Evolutionary conservation across 2,113 vertebrate genomes (phyloP), one percentile per base, ranked within the genome.

Genomic region (Microtus pennsylvanicus): DNA sequence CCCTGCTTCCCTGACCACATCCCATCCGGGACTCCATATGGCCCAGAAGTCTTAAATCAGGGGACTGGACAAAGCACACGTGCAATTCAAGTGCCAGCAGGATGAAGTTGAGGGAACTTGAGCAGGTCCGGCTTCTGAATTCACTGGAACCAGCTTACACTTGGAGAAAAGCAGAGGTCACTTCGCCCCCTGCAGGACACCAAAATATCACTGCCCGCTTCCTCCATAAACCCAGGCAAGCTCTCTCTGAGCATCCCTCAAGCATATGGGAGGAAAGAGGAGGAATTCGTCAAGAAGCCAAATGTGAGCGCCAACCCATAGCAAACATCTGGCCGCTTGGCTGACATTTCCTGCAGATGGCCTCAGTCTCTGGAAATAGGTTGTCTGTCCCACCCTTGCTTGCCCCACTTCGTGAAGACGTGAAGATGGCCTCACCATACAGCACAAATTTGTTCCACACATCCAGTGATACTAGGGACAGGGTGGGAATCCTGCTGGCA

Each of bases 141-240:
- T 52, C 1, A 76, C 75, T 30, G 50, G 11, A 75, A 87, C 2
- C 12, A 47, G 69, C 2, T 55, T 90, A n/a, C 0, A 2, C 82
- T 55, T 6, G 35, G 47, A 81, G 81, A 86, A 94, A 96, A 96
- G 55, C 74, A 97, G 89, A 92, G 95, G 86, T 90, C 85, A 95
- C 55, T 97, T 89, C 87, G 94, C 97, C 97, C 97, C 93, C 97
- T 97, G 89, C 96, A 97, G 97, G 97, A 97, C 94, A 80, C 47
- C 12, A 76, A 52, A 50, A 95, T 89, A 95, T 96, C 50, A 70
- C 94, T 4, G 1, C n/a, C 89, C 67, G 91, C 82, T 70, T 50
- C 52, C 78, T 76, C 75, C 45, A 35, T 16, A 22, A 4, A 35
- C 45, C 65, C 9, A 61, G 52, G 28, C 81, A 14, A 76, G 85